Percentiles rank a stretch among this genome's conserved stretches.
Evolutionary conservation across 2,113 vertebrate species (phyloP).

Genomic region (Pleuronectes platessa): DNA sequence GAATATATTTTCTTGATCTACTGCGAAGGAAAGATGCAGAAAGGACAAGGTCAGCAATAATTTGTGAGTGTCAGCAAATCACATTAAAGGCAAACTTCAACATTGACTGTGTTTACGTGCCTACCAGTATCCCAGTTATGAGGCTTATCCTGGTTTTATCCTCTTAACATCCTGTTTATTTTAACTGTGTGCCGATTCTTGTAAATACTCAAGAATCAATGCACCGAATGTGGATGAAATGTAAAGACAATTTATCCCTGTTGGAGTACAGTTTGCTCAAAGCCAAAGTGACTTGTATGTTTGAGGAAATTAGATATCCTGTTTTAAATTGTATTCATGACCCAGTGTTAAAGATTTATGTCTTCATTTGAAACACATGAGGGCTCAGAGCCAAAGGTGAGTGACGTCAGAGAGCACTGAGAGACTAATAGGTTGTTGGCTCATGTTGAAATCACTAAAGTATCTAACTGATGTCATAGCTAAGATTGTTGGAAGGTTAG

Average conservation of each 20-base stretch:
- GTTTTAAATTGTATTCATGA: conserved; percentile 13
- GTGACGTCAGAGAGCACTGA: neutral
- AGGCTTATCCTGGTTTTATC: too few relatives aligned
- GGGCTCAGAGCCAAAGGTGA: neutral
- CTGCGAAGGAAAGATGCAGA: neutral
- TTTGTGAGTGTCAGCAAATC: neutral
- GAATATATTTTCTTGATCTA: neutral
- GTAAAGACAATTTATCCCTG: neutral
- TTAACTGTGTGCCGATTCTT: too few relatives aligned
- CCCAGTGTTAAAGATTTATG: neutral
- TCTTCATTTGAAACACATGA: conserved; percentile 4
- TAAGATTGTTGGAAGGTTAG: too few relatives aligned
- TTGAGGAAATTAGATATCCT: conserved; percentile 14
- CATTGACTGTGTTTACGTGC: too few relatives aligned
- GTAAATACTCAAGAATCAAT: neutral
- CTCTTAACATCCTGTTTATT: too few relatives aligned
- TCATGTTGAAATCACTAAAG: too few relatives aligned
- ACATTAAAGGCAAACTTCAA: too few relatives aligned
- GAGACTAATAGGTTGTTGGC: neutral
- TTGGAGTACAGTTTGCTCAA: neutral
- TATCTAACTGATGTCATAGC: too few relatives aligned
- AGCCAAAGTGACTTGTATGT: conserved; percentile 6
- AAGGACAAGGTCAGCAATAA: neutral
- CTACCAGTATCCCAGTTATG: too few relatives aligned
- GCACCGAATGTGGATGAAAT: neutral